Evolutionary conservation across 2,113 vertebrate species (phyloP), one percentile per base, ranked within the genome.

Genomic region (Calyptommatus sinebrachiatus): DNA sequence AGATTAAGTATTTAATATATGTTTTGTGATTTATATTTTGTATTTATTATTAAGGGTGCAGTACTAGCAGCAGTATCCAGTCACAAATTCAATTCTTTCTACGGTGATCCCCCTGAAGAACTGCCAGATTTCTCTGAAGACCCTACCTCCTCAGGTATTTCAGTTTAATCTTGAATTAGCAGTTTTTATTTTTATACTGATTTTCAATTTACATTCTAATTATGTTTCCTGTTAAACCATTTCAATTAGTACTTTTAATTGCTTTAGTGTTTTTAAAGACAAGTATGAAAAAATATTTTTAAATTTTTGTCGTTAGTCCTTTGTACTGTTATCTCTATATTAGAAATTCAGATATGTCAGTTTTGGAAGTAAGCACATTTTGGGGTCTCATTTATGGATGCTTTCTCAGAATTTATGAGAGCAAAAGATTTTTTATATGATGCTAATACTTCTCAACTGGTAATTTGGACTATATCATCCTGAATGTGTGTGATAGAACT

Each of bases 61-160:
- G 98, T 99, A 81, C 94, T 99, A 90, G 98, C 98, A 63, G 98
- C 98, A 75, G 98, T 99, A 84, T 99, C 98, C 91, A 99, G 98
- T 93, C 98, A 99, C 96, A 99, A 99, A 94, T 99, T 99, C 91
- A 98, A 97, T 89, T 98, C 97, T 20, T 99, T 98, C 92, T 99
- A 99, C 31, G 98, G 98, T 76, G 98, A 99, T 89, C 98, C 98
- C 29, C 98, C 98, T 16, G 98, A 99, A 93, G 98, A 99, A 78
- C 94, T 99, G 80, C 97, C 97, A 80, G 98, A 99, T 91, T 99
- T 99, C 94, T 97, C 98, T 16, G 97, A 97, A 90, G 97, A 99
- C 90, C 97, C 98, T 89, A 97, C 97, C 62, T 99, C 98, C 94
- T 99, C 98, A 97, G 98, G 98, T 99, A 97, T 88, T 83, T 88